phyloP scores from a whole-genome alignment of 2,888 invertebrate genomes.

The Harpagoxenus sublaevis region DNA sequence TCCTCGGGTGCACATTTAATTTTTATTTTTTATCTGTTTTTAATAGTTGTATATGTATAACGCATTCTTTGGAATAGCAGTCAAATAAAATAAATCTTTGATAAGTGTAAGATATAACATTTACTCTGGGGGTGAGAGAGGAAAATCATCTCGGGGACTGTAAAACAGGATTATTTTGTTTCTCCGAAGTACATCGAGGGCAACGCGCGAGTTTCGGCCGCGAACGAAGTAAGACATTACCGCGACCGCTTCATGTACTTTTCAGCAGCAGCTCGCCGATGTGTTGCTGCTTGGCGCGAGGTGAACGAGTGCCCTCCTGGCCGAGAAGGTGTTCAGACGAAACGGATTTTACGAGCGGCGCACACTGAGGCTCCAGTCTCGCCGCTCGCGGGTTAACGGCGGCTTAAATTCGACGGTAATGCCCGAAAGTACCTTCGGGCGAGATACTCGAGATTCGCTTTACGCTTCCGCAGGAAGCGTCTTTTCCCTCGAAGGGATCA shows the following conservation, averaged over 20 bases:
- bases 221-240: constrained; percentile 17
- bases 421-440: constrained; percentile 71
- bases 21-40: neutral
- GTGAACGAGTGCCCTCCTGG: constrained; percentile 21
- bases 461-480: constrained; percentile 70
- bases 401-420: constrained; percentile 72
- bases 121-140: neutral
- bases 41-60: neutral
- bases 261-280: constrained; percentile 37
- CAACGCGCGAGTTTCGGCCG: neutral
- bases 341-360: constrained; percentile 71
- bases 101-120: neutral
- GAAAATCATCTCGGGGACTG: neutral
- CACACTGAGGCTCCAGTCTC: constrained; percentile 62
- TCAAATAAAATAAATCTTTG: neutral
- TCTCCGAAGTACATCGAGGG: neutral
- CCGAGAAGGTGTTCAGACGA: constrained; percentile 63
- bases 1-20: neutral
- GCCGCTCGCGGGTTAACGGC: constrained; percentile 68
- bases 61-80: neutral
- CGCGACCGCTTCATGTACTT: constrained; percentile 37
- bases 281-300: constrained; percentile 14
- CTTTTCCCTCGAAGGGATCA: constrained; percentile 63
- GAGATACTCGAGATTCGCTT: constrained; percentile 73
- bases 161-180: constrained; percentile 11